Evolutionary conservation across 2,113 vertebrate genomes (phyloP).

Genomic region (Microtus richardsoni): DNA sequence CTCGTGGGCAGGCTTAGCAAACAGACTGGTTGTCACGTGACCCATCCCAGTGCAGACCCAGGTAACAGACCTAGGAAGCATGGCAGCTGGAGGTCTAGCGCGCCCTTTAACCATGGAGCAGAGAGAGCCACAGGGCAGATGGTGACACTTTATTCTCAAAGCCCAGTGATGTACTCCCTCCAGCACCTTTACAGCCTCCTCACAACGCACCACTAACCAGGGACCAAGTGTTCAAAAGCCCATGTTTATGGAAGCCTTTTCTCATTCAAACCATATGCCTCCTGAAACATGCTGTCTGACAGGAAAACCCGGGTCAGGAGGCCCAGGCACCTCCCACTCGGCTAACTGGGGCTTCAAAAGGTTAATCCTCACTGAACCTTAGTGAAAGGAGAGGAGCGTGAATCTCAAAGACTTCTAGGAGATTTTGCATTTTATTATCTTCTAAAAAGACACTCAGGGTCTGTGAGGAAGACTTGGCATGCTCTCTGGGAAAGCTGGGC

Average conservation of each 20-base stretch:
- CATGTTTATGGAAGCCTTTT: background rate
- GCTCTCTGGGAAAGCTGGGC: constrained; percentile 26
- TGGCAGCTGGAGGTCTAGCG: background rate
- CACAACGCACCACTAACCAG: background rate
- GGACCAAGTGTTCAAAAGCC: background rate
- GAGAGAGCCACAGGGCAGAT: background rate
- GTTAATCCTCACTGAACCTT: background rate
- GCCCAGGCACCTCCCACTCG: background rate
- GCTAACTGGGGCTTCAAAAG: background rate
- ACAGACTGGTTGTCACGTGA: background rate
- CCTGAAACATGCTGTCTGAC: background rate
- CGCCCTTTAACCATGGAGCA: background rate
- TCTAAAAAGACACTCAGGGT: background rate
- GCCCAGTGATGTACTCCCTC: background rate
- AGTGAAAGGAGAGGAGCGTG: background rate
- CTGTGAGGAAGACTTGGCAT: background rate
- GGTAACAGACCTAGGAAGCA: background rate
- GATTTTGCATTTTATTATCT: constrained; percentile 25
- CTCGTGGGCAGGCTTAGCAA: background rate
- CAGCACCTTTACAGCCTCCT: background rate
- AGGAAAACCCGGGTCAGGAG: background rate
- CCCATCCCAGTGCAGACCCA: background rate
- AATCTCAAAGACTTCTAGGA: constrained; percentile 12
- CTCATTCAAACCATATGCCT: background rate
- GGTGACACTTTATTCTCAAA: background rate